These are phyloP conservation scores for Apamea sordens DNA, from an alignment of 2,888 invertebrate species.

Conservation along the genomic window DNA sequence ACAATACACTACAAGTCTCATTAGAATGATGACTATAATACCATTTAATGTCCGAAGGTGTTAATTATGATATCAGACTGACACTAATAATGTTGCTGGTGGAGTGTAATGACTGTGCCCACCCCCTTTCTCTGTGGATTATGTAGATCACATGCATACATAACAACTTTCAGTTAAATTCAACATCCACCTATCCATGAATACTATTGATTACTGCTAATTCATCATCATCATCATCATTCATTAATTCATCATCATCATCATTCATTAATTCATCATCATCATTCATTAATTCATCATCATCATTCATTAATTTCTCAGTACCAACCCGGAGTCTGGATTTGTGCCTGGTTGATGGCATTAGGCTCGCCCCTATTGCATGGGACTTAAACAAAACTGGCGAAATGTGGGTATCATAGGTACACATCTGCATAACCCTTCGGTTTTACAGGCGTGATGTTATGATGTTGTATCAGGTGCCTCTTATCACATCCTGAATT, in stretches of 20 bases:
- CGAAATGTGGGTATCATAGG: background rate
- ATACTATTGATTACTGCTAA: background rate
- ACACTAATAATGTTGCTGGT: conserved; percentile 7
- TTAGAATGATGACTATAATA: background rate
- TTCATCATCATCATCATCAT: background rate
- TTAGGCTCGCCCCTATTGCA: background rate
- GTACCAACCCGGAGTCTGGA: background rate
- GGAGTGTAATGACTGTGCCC: background rate
- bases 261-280: background rate
- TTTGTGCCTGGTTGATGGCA: background rate
- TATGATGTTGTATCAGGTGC: conserved; percentile 15
- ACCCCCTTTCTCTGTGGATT: too few relatives aligned
- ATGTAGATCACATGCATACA: background rate
- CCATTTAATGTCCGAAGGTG: background rate
- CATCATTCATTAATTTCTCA: background rate
- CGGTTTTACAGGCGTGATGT: background rate
- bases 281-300: background rate
- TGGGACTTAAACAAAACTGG: background rate
- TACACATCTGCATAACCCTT: background rate
- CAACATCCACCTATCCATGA: background rate
- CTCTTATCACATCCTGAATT: background rate
- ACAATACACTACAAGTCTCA: conserved; percentile 2
- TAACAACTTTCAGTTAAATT: background rate
- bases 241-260: too few relatives aligned
- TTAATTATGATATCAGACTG: background rate